phyloP scores from a whole-genome alignment of 1,140 invertebrate genomes.

The Sminthurides bifidus region DNA sequence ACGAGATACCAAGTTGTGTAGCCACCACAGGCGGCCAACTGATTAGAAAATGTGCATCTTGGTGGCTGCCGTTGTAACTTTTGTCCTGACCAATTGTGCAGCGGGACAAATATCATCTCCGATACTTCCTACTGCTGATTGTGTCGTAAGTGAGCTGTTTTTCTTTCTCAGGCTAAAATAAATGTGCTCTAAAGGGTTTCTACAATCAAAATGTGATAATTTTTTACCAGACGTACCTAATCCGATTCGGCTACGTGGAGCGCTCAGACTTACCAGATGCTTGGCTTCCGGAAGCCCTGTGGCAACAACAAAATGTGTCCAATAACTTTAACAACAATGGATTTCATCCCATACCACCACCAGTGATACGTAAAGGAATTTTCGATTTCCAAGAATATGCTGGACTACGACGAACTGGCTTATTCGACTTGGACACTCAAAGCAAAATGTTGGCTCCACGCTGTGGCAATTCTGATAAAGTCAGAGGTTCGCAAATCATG shows the following conservation, averaged over 20 bases:
- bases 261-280: background rate
- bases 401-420: background rate
- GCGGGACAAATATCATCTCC: background rate
- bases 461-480: background rate
- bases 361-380: background rate
- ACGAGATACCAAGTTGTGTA: background rate
- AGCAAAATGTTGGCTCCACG: background rate
- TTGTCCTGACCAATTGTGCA: background rate
- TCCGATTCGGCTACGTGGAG: constrained; percentile 2
- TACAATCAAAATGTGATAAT: background rate
- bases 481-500: background rate
- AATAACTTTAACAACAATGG: background rate
- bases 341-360: background rate
- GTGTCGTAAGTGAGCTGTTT: background rate
- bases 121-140: background rate
- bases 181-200: background rate
- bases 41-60: background rate
- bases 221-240: background rate
- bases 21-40: background rate
- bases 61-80: background rate
- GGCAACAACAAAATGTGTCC: too few relatives aligned
- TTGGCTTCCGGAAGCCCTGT: background rate
- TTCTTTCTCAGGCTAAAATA: background rate
- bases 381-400: constrained; percentile 1
- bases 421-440: background rate